phyloP scores from a whole-genome alignment of 2,113 vertebrate species.

The Albula glossodonta region DNA sequence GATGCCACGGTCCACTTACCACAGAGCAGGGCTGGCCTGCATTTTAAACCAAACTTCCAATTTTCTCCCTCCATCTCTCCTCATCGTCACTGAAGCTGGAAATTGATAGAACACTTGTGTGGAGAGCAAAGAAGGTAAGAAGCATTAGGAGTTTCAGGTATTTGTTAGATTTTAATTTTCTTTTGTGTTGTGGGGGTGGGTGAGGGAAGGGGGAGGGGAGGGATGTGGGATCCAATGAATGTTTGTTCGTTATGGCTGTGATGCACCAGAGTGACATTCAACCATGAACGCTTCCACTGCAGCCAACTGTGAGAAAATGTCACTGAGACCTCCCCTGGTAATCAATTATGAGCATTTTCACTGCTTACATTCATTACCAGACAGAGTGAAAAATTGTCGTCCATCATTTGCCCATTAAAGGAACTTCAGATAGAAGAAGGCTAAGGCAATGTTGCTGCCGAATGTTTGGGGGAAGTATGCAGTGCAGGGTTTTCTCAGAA shows the following conservation, averaged over 20 bases:
- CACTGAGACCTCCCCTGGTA: slow-evolving; percentile 52
- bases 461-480: slow-evolving; percentile 24
- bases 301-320: slow-evolving; percentile 50
- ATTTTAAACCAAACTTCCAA: slow-evolving; percentile 86
- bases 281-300: slow-evolving; percentile 9
- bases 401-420: slow-evolving; percentile 50
- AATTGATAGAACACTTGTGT: slow-evolving; percentile 77
- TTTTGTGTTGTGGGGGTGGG: slow-evolving; percentile 20
- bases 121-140: slow-evolving; percentile 27
- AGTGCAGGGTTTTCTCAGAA: neutral
- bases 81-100: slow-evolving; percentile 81
- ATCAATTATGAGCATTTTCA: slow-evolving; percentile 62
- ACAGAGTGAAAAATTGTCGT: slow-evolving; percentile 61
- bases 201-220: slow-evolving; percentile 15
- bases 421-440: slow-evolving; percentile 25
- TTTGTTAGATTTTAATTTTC: slow-evolving; percentile 65
- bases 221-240: slow-evolving; percentile 23
- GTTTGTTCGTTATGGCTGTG: slow-evolving; percentile 44
- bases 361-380: slow-evolving; percentile 56
- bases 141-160: slow-evolving; percentile 56
- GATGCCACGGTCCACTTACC: slow-evolving; percentile 93
- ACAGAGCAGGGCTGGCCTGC: slow-evolving; percentile 87
- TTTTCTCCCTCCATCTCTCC: slow-evolving; percentile 69
- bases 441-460: slow-evolving; percentile 37
- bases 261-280: slow-evolving; percentile 50